Evolutionary conservation across 2,113 vertebrate species (phyloP).

Genomic region (Ctenodactylus gundi): DNA sequence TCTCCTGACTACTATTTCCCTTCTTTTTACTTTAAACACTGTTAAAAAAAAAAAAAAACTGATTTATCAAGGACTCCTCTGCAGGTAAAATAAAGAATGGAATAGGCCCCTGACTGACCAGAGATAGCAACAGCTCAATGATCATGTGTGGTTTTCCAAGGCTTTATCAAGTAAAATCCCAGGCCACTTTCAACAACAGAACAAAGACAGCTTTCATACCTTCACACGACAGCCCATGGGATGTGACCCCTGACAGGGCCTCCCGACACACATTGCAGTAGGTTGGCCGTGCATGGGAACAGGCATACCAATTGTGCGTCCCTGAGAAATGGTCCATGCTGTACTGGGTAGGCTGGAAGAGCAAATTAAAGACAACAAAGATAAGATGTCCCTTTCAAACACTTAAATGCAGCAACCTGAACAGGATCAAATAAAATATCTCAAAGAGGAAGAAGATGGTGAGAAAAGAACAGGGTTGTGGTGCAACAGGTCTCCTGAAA

Average conservation of each 20-base stretch:
- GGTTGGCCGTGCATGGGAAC: conserved; percentile 95
- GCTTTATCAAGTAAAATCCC: background rate
- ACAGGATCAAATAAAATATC: background rate
- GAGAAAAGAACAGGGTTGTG: background rate
- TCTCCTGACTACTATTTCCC: background rate
- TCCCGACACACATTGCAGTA: conserved; percentile 98
- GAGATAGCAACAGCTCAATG: rapidly evolving
- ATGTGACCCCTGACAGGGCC: conserved; percentile 94
- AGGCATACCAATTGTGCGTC: conserved; percentile 99
- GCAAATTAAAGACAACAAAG: background rate
- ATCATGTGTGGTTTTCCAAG: background rate
- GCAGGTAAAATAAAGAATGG: background rate
- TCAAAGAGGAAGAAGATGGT: background rate
- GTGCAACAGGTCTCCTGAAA: background rate
- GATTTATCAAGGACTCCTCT: background rate
- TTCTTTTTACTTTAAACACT: background rate
- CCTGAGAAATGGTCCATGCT: conserved; percentile 99
- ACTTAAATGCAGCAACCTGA: background rate
- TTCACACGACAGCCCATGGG: conserved; percentile 97
- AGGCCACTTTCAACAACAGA: background rate
- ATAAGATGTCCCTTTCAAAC: background rate
- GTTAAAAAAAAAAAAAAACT: no score
- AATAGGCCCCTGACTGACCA: background rate
- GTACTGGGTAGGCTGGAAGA: conserved; percentile 94
- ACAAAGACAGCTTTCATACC: conserved; percentile 78